phyloP scores from a whole-genome alignment of 2,888 invertebrate species.

The Trissonchulus sp. region DNA sequence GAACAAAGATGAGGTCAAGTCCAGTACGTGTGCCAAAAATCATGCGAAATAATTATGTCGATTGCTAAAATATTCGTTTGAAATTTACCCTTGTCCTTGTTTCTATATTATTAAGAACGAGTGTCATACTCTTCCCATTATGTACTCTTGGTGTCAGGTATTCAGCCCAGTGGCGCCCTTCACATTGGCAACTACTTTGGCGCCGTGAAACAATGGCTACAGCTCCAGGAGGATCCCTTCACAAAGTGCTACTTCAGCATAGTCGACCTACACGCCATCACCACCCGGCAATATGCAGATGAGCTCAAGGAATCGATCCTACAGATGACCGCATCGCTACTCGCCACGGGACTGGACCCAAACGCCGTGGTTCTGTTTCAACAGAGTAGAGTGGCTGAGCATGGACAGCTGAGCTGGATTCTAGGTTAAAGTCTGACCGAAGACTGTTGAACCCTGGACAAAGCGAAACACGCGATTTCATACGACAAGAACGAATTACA shows the following conservation, averaged over 20 bases:
- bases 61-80: no score
- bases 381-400: slow-evolving; percentile 66
- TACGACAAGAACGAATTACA: no score
- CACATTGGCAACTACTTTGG: slow-evolving; percentile 97
- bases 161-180: slow-evolving; percentile 88
- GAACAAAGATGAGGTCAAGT: no score
- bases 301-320: slow-evolving; percentile 61
- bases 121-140: no score
- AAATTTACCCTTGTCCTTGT: no score
- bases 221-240: slow-evolving; percentile 64
- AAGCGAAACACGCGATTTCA: no score
- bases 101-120: no score
- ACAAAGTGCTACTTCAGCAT: slow-evolving; percentile 33
- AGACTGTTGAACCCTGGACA: no score
- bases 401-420: slow-evolving; percentile 81
- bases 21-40: no score
- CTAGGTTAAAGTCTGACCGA: no score
- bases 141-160: no score
- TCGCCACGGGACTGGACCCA: slow-evolving; percentile 85
- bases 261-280: slow-evolving; percentile 48
- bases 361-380: slow-evolving; percentile 72
- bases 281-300: slow-evolving; percentile 25
- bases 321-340: slow-evolving; percentile 70
- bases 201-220: slow-evolving; percentile 77
- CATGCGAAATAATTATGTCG: no score